Evolutionary conservation across 2,888 invertebrate species (phyloP).

Genomic region (Drosophila recens): DNA sequence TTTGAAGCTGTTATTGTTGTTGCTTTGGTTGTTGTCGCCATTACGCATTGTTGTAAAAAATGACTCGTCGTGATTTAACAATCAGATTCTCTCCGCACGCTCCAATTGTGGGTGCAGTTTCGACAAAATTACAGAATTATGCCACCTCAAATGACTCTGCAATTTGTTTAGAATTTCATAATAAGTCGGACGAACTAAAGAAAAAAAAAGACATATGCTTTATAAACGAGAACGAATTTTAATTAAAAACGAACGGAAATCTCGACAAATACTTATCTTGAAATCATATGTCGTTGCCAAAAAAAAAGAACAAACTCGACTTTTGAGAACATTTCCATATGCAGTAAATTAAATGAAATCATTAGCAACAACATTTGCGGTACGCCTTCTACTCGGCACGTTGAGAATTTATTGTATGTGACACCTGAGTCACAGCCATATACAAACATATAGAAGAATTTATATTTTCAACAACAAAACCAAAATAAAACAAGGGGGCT

Average conservation of each 20-base stretch:
- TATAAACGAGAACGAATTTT: background rate
- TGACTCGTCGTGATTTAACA: slow-evolving; percentile 72
- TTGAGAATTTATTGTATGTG: slow-evolving; percentile 69
- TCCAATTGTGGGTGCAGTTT: slow-evolving; percentile 62
- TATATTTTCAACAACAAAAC: slow-evolving; percentile 2
- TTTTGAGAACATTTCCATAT: slow-evolving; percentile 54
- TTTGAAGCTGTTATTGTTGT: slow-evolving; percentile 25
- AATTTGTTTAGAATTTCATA: slow-evolving; percentile 45
- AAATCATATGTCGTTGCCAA: slow-evolving; percentile 24
- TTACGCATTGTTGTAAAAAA: slow-evolving; percentile 62
- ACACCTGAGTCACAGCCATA: slow-evolving; percentile 70
- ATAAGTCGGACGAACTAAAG: slow-evolving; percentile 10
- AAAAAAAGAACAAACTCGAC: slow-evolving; percentile 6
- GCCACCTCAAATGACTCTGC: slow-evolving; percentile 64
- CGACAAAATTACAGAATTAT: slow-evolving; percentile 64
- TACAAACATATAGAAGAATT: slow-evolving; percentile 30
- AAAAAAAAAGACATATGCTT: slow-evolving; percentile 1
- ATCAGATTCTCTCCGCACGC: slow-evolving; percentile 50
- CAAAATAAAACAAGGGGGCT: too few species aligned
- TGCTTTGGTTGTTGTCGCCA: slow-evolving; percentile 42
- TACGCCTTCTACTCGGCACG: slow-evolving; percentile 61
- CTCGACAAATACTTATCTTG: slow-evolving; percentile 11
- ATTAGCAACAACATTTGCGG: slow-evolving; percentile 31
- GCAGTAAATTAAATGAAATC: slow-evolving; percentile 38
- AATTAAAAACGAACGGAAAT: slow-evolving; percentile 47